These are phyloP conservation scores for Holothuria scabra DNA, from an alignment of 53 echinoderm and acorn worm species.

Conservation along the genomic window DNA sequence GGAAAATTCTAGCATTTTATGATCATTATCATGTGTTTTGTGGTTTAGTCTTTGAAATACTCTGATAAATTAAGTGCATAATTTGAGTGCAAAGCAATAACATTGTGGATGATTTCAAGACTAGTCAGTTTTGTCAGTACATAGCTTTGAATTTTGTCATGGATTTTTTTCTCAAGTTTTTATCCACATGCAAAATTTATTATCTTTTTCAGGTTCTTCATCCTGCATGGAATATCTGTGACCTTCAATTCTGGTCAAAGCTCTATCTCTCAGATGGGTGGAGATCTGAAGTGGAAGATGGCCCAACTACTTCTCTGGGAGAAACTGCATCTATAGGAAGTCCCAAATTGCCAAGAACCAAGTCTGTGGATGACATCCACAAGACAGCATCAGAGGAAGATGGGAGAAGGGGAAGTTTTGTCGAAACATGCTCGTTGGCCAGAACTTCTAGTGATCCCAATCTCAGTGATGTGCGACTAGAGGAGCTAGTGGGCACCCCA, in stretches of 20 bases:
- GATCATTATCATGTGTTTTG: no score
- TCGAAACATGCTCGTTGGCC: slow-evolving; percentile 62
- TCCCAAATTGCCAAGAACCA: slow-evolving; percentile 81
- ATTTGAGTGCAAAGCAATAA: no score
- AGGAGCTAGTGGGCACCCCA: slow-evolving; percentile 73
- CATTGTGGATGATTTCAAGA: no score
- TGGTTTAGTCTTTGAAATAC: no score
- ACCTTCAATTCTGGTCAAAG: slow-evolving; percentile 77
- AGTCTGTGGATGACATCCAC: slow-evolving; percentile 88
- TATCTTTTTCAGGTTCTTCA: slow-evolving; percentile 67
- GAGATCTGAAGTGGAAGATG: slow-evolving; percentile 44
- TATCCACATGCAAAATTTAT: no score
- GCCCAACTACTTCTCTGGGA: background rate
- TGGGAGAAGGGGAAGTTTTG: slow-evolving; percentile 70
- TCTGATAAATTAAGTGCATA: no score
- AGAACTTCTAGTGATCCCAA: slow-evolving; percentile 92
- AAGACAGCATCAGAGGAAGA: slow-evolving; percentile 73
- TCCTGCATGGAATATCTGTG: slow-evolving; percentile 78
- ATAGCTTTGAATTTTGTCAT: no score
- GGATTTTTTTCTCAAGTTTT: no score
- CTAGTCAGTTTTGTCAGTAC: no score
- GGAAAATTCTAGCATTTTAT: no score
- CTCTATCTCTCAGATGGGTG: slow-evolving; percentile 83
- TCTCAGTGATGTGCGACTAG: slow-evolving; percentile 78
- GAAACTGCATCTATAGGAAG: slow-evolving; percentile 42